Evolutionary conservation across 2,113 vertebrate species (phyloP), one percentile per base, ranked within the genome.

Genomic region (Thunnus thynnus): DNA sequence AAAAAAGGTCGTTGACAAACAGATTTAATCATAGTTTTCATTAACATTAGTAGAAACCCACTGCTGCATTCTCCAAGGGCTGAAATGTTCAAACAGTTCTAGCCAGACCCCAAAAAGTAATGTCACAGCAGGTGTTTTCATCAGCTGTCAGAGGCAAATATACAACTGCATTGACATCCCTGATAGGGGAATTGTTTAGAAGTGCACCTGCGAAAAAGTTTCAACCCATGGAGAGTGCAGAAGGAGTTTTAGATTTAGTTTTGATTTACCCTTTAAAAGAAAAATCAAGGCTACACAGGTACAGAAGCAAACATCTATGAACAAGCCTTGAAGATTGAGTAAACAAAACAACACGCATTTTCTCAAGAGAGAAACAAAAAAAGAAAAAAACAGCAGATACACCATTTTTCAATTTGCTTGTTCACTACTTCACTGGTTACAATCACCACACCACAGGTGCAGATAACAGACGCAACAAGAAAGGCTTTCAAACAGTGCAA

Each of bases 351-450:
- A 62, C 41, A 62, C 55, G 50, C 3, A 36, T 48, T 75, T 68
- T 63, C 83, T 73, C 61, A 51, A 57, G 52, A 74, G 67, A 8
- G 36, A 41, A 8, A 41, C 1, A 9, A 8, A 41, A 41, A 60
- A 50, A 63, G 27, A 62, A 27, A 30, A 51, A 58, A 63, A 52
- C 56, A 66, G 7, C 22, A 55, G 69, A 84, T 80, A 76, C 76
- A 79, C 6, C 1, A 48, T 74, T 89, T 91, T 90, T 82, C 86
- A 87, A 88, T 92, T 86, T 87, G 67, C 76, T 76, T 60, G 47
- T 76, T 90, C 62, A 66, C 72, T 63, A 80, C 90, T 79, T 78
- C 58, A 65, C 52, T 12, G 2, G 52, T 64, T 78, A 74, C 82
- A 84, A 73, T 87, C 78, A 50, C n/a, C 13, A 20, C 61, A 56